Evolutionary conservation across 1,140 invertebrate species (phyloP), one percentile per base, ranked within the genome.

Genomic region (Cotesia typhae): DNA sequence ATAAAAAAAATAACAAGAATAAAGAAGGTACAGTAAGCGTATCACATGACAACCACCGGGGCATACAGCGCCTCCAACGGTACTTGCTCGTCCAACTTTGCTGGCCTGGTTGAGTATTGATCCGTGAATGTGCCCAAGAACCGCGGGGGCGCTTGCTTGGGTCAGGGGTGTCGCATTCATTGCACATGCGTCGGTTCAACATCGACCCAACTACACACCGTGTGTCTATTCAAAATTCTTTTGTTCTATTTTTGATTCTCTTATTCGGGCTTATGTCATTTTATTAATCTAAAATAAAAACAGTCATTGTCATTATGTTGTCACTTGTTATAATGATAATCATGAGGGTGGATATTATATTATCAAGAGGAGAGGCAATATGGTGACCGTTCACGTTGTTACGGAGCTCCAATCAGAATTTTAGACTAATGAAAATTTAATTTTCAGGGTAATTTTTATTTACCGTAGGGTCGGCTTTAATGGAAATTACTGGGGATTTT

Each of bases 41-140:
- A 17, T 51, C 60, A 10, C 36, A 20, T 17, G 41, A 52, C 12
- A 57, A 60, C 64, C 10, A 68, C 12, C 4, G 20, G 12, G 17
- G 35, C 14, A 55, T 65, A 59, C 71, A 73, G 71, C 71, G 57
- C 53, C 67, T 36, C 67, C 65, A 64, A 63, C 28, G 79, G 78
- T 78, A 72, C 73, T 64, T 52, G 59, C 37, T 41, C 55, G 59
- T 59, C 51, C 17, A 60, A 69, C 57, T 72, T 67, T 76, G 79
- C 76, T 85, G 84, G 82, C 84, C 84, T 83, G 83, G 82, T 84
- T 85, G 81, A 72, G 82, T 85, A 85, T 85, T 83, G 84, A 85
- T 85, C 83, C 80, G 75, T 80, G 74, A 70, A 66, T 66, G 36
- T 63, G 14, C 66, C 67, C 57, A 35, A 37, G 37, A 59, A 70